Base-by-base conservation (phyloP, 2,888 invertebrate genomes). In the Nudaria mundana region DNA sequence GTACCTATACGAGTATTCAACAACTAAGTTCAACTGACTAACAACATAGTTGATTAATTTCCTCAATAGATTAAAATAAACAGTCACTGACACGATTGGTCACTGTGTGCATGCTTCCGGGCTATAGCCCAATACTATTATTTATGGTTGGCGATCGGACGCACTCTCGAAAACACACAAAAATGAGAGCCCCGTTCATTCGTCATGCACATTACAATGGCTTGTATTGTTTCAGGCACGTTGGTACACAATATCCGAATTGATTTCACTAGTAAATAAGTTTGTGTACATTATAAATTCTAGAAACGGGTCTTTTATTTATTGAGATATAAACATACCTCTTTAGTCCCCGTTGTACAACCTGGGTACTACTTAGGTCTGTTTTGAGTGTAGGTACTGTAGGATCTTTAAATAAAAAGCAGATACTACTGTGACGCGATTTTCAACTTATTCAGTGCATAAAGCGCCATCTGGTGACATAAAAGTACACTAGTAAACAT, bases 161-260 rank as follows among this genome's bases (percentile, higher is more conserved):
- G 75, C 74, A 77, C 76, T 79, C 78, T 78, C 82, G 63, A 80
- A 85, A 83, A 82, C 76, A 81, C 76, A 84, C 83, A 84, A 83
- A 84, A 83, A 81, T 80, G 70, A 75, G 69, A 76, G 73, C 59
- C 66, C 70, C 56, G 60, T 56, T 73, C 78, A 83, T 85, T 82
- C 81, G 85, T 84, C 81, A 84, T 71, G 78, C 69, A 45, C 57
- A 61, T 66, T 69, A 81, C 83, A 85, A 80, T 81, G 64, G 67
- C 56, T 42, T 57, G 73, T 67, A 84, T 86, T 86, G 87, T 85
- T 85, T 81, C 70, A 72, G 69, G 61, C 75, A 71, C 63, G 67
- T 63, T 71, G 72, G 65, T 64, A 69, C 71, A 66, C 74, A 71
- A 73, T 72, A 60, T 63, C 63, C 67, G 60, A 68, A 70, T 71